Evolutionary conservation across 37 sponge, comb jelly and placozoan species (phyloP), one percentile per base, ranked within the genome.

Genomic region (Halisarca cf. caerulea): DNA sequence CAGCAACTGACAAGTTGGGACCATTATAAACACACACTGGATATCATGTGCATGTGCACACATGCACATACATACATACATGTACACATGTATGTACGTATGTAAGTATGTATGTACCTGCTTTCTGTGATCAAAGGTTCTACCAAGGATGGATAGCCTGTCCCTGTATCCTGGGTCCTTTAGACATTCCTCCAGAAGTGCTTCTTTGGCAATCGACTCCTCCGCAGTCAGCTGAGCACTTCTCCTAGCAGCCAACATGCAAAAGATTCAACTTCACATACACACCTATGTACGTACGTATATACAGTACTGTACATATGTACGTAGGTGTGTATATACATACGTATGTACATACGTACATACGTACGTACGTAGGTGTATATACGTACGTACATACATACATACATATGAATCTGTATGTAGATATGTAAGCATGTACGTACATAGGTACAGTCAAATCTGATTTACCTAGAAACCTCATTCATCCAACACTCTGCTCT

Each of bases 151-250:
- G 58, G 97, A 92, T 42, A 94, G 66, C 30, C 95, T 80, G 82
- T 98, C 97, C 42, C 97, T 82, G 55, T 94, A 80, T 28, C 86
- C 81, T 27, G 97, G 97, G 58, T 98, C 88, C 58, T 86, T 85
- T 66, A 90, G 58, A 70, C 95, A 96, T 59, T 94, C 90, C 40
- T 94, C 89, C 24, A 90, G 73, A 35, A 98, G 92, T 32, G 83
- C 81, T 35, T 94, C 93, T 80, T 92, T 88, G 9, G 98, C 88
- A 35, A 87, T 66, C 37, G 87, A 78, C 86, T 98, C 97, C 44
- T 96, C 94, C 51, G 87, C 87, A 27, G 59, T 54, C 33, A 96
- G 64, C 58, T 94, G 86, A 53, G 86, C 86, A 59, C 59, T 40
- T 23, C 64, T 62, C 44, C 71, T 83, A 25, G 18, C 23, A 37